Base-by-base conservation (phyloP, 2,888 invertebrate species). In the Andricus curvator region DNA sequence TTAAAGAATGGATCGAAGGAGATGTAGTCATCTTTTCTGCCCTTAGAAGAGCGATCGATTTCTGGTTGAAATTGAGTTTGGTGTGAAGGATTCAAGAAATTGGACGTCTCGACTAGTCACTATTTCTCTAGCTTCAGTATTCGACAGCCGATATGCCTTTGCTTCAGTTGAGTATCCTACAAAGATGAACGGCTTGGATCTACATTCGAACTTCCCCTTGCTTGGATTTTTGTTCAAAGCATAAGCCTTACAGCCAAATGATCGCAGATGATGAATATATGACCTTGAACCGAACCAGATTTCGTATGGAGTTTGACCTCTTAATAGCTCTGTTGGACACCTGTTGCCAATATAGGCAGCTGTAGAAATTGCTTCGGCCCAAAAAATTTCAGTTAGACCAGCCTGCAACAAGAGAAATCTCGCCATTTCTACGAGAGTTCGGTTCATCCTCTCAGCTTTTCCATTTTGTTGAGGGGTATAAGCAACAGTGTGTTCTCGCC, bases 331-430 rank as follows among this genome's bases (percentile, higher is more conserved):
- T 1, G 80, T 65, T 20, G 81, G 77, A 85, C 86, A 80, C 56
- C 80, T 70, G 33, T 87, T 89, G 66, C 80, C 80, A 74, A 85
- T 62, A 62, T 86, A 84, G 8, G 77, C 81, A 9, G 87, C 85
- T 48, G 87, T 84, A 13, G 79, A 79, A 9, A 85, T 80, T 65
- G 87, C 86, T 82, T 88, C 87, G 37, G 87, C 87, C 88, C 88
- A 88, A 78, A 89, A 87, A n/a, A 68, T 37, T 70, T 77, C 66
- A 11, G 85, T 81, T 29, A 89, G 78, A 33, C 80, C 80, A 15
- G 88, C 82, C 51, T 88, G 83, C 9, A 86, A 64, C 62, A 88
- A 60, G 70, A 86, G 48, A 51, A 84, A 86, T 79, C 88, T 82
- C 22, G 87, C 86, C 82, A 84, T 86, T 22, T 88, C 86, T 20